Base-by-base conservation (phyloP, 2,113 vertebrate genomes). In the Vanacampus margaritifer region DNA sequence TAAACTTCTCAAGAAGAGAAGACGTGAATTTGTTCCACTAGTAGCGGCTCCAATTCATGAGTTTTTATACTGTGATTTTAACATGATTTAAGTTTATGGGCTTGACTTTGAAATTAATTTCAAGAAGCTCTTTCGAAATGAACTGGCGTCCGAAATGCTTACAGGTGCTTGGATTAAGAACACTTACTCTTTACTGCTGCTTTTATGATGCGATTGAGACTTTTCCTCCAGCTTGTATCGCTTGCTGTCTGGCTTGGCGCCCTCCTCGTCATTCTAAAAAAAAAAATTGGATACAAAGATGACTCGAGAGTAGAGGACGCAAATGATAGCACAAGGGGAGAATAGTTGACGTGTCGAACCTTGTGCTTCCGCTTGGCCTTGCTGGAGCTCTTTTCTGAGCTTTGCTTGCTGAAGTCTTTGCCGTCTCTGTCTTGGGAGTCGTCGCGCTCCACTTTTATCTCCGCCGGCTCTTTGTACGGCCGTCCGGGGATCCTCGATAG, bases 351-450 rank as follows among this genome's bases (percentile, higher is more conserved):
- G 21, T 23, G 21, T 36, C 37, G 26, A 86, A 97, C 89, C 93
- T 98, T 98, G 84, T 95, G 95, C 88, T 98, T 98, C 89, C 96
- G 93, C 76, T 98, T 98, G 85, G 93, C 93, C 78, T 98, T 98
- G 39, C 80, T 94, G 6, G 94, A 92, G 69, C 73, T 90, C 84
- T 94, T 98, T 73, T 97, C 95, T 21, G 91, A 91, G 4, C 86
- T 68, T 79, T 91, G 94, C 82, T 98, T 98, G 89, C 92, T 95
- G 60, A 89, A 86, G 3, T 96, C 94, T 78, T 94, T 94, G 0
- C 65, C 48, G 45, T 98, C 95, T 71, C 94, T 91, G 79, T 97
- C 95, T 0, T 91, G 84, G 53, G 91, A 87, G 3, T 79, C 92
- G 21, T 97, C 96, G 78, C 94, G 92, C 64, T 98, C 95, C 60